These are phyloP conservation scores for Dicyrtomina minuta DNA, from an alignment of 2,888 invertebrate species.

Conservation along the genomic window DNA sequence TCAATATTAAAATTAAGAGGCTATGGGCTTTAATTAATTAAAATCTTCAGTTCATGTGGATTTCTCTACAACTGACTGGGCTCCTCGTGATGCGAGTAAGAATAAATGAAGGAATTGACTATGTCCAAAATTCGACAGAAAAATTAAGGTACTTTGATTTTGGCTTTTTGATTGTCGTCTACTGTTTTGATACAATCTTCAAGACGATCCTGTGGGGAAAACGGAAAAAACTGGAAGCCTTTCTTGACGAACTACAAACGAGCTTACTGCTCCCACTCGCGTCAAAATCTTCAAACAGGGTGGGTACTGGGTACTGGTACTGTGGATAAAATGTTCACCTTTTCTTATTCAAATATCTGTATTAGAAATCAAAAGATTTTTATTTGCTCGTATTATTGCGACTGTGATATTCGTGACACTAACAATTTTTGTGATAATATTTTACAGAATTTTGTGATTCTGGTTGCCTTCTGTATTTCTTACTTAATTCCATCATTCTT, in stretches of 20 bases:
- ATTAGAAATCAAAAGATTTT: background rate
- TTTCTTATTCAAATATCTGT: too few species aligned
- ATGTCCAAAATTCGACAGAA: background rate
- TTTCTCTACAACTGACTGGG: slow-evolving; percentile 1
- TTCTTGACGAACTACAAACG: slow-evolving; percentile 1
- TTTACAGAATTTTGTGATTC: background rate
- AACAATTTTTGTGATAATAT: too few species aligned
- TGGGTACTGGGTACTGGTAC: too few species aligned
- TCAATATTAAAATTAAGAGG: too few species aligned
- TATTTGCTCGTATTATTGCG: too few species aligned
- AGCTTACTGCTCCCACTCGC: background rate
- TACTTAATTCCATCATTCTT: slow-evolving; percentile 20
- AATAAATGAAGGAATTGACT: slow-evolving; percentile 9
- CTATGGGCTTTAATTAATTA: too few species aligned
- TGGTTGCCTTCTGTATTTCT: background rate
- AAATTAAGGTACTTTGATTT: slow-evolving; percentile 13
- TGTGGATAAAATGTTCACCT: too few species aligned
- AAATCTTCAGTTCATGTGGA: slow-evolving; percentile 2
- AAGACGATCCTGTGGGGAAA: background rate
- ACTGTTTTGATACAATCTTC: slow-evolving; percentile 12
- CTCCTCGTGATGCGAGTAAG: slow-evolving; percentile 13
- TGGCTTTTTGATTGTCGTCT: slow-evolving; percentile 20
- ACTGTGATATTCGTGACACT: too few species aligned
- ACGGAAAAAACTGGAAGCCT: background rate
- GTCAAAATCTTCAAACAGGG: background rate